Conservation (phyloP, 2,888 invertebrate species). For the Creontiades dilutus region DNA sequence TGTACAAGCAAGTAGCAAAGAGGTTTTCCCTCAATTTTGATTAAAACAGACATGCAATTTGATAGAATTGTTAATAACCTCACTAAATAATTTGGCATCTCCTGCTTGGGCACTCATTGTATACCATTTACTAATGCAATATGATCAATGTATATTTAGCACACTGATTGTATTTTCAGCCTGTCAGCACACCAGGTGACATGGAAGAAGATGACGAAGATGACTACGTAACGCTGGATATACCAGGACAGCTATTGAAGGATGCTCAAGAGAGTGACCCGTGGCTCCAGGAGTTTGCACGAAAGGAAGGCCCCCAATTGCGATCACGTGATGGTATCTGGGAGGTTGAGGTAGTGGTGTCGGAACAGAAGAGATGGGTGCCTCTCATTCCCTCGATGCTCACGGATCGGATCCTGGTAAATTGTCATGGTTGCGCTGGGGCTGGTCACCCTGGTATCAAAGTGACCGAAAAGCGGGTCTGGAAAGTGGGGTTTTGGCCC, state of each 20-base stretch:
- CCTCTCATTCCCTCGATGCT: not conserved
- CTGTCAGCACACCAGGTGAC: too few species aligned
- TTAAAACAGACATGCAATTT: too few species aligned
- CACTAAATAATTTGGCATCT: too few species aligned
- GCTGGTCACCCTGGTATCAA: slow-evolving; percentile 76
- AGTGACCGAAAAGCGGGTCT: slow-evolving; percentile 76
- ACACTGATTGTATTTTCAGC: too few species aligned
- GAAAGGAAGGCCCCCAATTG: not conserved
- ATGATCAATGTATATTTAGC: too few species aligned
- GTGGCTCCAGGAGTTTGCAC: not conserved
- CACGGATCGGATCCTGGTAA: not conserved
- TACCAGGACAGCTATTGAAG: not conserved
- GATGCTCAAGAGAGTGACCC: not conserved
- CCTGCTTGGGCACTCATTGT: too few species aligned
- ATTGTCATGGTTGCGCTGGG: slow-evolving; percentile 75
- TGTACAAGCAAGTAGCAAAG: too few species aligned
- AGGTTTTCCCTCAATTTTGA: too few species aligned
- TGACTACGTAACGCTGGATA: too few species aligned
- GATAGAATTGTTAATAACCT: too few species aligned
- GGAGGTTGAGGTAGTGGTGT: not conserved
- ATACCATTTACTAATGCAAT: too few species aligned
- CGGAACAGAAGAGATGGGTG: not conserved
- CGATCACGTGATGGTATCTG: not conserved
- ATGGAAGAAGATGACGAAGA: too few species aligned
- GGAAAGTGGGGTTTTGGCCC: slow-evolving; percentile 76